Conservation (phyloP, 2,797 vertebrate species). For the Syngnathus rostellatus region DNA sequence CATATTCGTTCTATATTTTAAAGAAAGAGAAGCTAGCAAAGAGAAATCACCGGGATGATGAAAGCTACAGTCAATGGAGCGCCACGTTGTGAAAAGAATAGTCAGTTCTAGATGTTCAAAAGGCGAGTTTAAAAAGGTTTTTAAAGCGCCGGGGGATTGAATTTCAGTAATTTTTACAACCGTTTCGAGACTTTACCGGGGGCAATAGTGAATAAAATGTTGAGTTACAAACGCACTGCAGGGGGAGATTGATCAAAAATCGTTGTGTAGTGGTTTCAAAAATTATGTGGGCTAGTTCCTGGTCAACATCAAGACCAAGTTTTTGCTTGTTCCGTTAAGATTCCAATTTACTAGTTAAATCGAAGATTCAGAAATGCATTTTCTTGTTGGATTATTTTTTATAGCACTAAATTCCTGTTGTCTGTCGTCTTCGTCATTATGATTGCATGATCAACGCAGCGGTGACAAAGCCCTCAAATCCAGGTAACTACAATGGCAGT, state of each 20-base stretch:
- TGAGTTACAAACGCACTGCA: slow-evolving; percentile 49
- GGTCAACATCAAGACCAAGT: not conserved
- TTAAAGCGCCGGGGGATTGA: slow-evolving; percentile 55
- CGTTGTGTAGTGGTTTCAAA: not conserved
- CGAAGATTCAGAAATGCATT: slow-evolving; percentile 30
- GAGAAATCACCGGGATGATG: slow-evolving; percentile 34
- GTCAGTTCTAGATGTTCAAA: slow-evolving; percentile 25
- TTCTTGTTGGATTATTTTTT: not conserved
- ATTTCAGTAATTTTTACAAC: slow-evolving; percentile 47
- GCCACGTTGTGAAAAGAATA: slow-evolving; percentile 19
- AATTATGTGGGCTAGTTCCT: not conserved
- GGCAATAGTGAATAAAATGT: slow-evolving; percentile 48
- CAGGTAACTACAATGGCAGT: slow-evolving; percentile 47
- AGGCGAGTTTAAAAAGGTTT: slow-evolving; percentile 36
- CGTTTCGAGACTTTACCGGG: slow-evolving; percentile 36
- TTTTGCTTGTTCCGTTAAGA: not conserved
- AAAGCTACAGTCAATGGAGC: slow-evolving; percentile 30
- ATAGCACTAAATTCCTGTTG: not conserved
- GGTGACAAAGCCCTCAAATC: slow-evolving; percentile 62
- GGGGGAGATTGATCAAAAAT: not conserved
- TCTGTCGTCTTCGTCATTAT: not conserved
- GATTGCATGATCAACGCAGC: slow-evolving; percentile 21
- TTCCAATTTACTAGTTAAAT: slow-evolving; percentile 29
- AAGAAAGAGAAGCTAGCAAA: slow-evolving; percentile 4
- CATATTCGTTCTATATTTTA: slow-evolving; percentile 13